Conservation (phyloP, 2,888 invertebrate species). For the Pterostichus madidus region DNA sequence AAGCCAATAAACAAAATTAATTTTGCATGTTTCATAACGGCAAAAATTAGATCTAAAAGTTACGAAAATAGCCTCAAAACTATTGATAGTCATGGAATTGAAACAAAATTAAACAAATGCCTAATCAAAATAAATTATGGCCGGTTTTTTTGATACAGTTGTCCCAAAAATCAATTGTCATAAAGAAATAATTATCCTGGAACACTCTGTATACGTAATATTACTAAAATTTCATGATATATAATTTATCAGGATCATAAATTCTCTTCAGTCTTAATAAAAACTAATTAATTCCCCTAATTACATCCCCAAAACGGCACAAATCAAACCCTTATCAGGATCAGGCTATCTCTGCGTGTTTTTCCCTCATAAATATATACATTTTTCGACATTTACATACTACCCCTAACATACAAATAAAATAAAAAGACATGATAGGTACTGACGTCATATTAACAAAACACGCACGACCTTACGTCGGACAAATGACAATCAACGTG, state of each 20-base stretch:
- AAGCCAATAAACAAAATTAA: no score
- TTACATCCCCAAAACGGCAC: not conserved
- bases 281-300: slow-evolving; percentile 5
- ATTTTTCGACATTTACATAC: slow-evolving; percentile 22
- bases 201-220: not conserved
- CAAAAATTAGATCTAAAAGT: no score
- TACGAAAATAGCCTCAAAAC: no score
- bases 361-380: not conserved
- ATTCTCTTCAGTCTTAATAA: not conserved
- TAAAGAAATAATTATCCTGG: no score
- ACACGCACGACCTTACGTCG: slow-evolving; percentile 26
- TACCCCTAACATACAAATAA: slow-evolving; percentile 16
- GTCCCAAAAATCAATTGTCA: no score
- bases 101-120: no score
- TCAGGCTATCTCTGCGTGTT: not conserved
- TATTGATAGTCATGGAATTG: no score
- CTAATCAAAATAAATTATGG: no score
- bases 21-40: no score
- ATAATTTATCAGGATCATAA: not conserved
- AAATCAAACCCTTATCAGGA: slow-evolving; percentile 8
- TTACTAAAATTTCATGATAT: not conserved
- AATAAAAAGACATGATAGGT: slow-evolving; percentile 25
- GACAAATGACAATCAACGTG: not conserved
- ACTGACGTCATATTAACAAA: slow-evolving; percentile 10
- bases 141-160: no score